Evolutionary conservation across 2,888 invertebrate genomes (phyloP).

Genomic region (Coenonympha glycerion): DNA sequence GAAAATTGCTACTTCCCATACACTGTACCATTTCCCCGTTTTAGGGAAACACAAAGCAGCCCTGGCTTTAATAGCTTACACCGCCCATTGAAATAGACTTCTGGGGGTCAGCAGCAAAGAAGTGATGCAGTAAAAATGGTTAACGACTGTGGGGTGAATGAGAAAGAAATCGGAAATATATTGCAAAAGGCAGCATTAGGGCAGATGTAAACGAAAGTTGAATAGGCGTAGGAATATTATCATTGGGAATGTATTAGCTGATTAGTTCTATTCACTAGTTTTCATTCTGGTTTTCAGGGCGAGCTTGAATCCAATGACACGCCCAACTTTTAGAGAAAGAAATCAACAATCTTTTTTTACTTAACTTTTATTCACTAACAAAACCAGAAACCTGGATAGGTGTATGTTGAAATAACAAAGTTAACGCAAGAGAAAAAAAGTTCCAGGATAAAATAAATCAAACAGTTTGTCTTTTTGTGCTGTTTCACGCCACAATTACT

Average conservation of each 20-base stretch:
- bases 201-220: constrained; percentile 26
- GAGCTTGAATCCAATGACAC: too few relatives aligned
- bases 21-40: constrained; percentile 36
- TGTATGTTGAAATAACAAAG: too few relatives aligned
- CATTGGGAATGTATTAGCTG: constrained; percentile 24
- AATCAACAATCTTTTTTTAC: too few relatives aligned
- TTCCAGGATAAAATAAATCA: too few relatives aligned
- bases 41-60: constrained; percentile 39
- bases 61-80: constrained; percentile 44
- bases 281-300: too few relatives aligned
- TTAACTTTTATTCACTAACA: too few relatives aligned
- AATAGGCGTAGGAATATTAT: constrained; percentile 31
- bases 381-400: too few relatives aligned
- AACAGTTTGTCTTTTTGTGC: too few relatives aligned
- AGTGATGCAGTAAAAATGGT: constrained; percentile 38
- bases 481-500: too few relatives aligned
- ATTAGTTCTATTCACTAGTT: constrained; percentile 13
- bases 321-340: too few relatives aligned
- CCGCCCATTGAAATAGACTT: constrained; percentile 45
- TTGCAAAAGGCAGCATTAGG: constrained; percentile 34
- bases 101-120: constrained; percentile 42
- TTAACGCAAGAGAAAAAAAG: too few relatives aligned
- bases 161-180: constrained; percentile 41
- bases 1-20: constrained; percentile 48
- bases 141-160: constrained; percentile 41